Conservation (phyloP, 2,797 vertebrate species). For the Synanceia verrucosa region DNA sequence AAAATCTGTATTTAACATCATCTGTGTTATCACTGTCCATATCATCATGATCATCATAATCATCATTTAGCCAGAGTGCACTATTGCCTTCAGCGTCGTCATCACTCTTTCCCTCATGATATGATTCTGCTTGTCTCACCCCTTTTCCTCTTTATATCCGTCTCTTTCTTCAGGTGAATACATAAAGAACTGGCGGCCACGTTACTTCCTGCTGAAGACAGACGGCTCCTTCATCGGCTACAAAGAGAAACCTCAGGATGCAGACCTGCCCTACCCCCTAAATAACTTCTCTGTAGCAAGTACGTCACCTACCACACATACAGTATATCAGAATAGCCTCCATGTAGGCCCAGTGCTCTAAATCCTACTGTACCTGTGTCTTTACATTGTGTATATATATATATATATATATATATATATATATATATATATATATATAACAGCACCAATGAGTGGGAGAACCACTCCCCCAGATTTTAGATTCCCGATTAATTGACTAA, state of each 20-base stretch:
- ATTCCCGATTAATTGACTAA: neutral
- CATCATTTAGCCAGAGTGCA: constrained; percentile 1
- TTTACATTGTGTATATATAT: neutral
- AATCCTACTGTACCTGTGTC: neutral
- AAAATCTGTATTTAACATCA: constrained; percentile 63
- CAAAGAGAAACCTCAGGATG: constrained; percentile 98
- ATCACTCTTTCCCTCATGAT: neutral
- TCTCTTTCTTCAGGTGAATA: constrained; percentile 89
- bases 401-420: too few species aligned
- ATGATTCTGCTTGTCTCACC: neutral
- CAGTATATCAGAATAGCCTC: neutral
- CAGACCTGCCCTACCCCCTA: constrained; percentile 96
- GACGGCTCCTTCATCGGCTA: constrained; percentile 99
- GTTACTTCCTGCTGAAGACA: constrained; percentile 97
- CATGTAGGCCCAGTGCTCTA: neutral
- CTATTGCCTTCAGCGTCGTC: neutral
- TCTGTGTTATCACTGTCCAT: constrained; percentile 37
- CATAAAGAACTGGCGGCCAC: constrained; percentile 99
- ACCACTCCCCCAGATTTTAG: neutral
- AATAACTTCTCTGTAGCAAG: constrained; percentile 99
- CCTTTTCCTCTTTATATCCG: constrained; percentile 7
- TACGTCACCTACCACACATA: constrained; percentile 74
- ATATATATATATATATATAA: neutral
- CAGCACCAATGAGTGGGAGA: neutral
- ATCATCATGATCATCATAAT: constrained; percentile 27